Base-by-base conservation (phyloP, 2,888 invertebrate species). In the Rapana venosa region DNA sequence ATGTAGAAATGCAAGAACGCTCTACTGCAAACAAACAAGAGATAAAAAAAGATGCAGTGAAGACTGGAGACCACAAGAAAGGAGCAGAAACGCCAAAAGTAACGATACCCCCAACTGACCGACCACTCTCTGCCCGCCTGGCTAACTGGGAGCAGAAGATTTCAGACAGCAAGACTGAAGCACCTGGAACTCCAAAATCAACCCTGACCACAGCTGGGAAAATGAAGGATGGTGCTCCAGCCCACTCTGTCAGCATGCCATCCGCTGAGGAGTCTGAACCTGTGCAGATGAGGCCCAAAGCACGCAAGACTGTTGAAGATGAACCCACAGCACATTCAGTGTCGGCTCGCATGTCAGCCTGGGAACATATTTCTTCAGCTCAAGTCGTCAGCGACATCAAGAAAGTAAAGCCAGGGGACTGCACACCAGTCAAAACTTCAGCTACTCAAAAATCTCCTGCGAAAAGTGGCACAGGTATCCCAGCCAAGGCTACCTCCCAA, bases 321-420 rank as follows among this genome's bases (percentile, higher is more conserved):
- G 96, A 96, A 86, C 95, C 95, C 5, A 95, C 95, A 8, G 94
- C 94, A 11, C 94, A 93, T 90, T 94, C 95, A 36, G 95, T 95
- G 30, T 92, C 92, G 22, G 95, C 95, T 22, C 92, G 95, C 22
- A 95, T 95, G 94, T 95, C 95, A n/a, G 95, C 95, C n/a, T 96
- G 95, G 95, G 95, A 95, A 91, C 91, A 92, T 36, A 94, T 94
- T 92, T 93, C 94, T 0, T 92, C 94, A 1, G 88, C 93, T 20
- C 94, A 94, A 61, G 89, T 94, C 88, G 94, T 94, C 36, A 93
- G 93, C 87, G 90, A 94, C 77, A 93, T 94, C 58, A 94, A 95
- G 91, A 94, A 94, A 87, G 93, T 94, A 6, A 93, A 94, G 87
- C 94, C 94, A 56, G 93, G 93, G 11, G 91, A 88, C 15, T 90